phyloP scores from a whole-genome alignment of 2,888 invertebrate genomes.

The Caenorhabditis japonica region DNA sequence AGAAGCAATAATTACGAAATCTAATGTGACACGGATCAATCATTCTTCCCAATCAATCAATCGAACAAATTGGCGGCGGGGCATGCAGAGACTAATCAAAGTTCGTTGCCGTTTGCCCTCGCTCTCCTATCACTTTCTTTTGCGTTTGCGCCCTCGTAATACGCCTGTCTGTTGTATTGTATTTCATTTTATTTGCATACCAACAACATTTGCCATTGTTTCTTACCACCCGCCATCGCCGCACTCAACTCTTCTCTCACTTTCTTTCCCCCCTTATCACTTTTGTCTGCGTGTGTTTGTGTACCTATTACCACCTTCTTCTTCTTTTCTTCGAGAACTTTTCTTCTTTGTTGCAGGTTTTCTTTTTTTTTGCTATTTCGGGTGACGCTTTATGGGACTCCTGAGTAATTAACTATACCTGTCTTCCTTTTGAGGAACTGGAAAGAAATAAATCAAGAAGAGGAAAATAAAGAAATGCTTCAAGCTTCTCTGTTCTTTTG shows the following conservation, averaged over 20 bases:
- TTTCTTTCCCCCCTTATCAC: constrained; percentile 22
- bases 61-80: constrained; percentile 36
- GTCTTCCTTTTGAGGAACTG: no score
- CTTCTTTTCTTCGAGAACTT: not conserved
- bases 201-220: constrained; percentile 44
- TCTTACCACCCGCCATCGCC: constrained; percentile 30
- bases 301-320: constrained; percentile 26
- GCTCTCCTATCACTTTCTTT: constrained; percentile 35
- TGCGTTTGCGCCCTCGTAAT: constrained; percentile 15
- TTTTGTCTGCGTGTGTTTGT: constrained; percentile 18
- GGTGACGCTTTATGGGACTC: no score
- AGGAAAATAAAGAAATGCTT: no score
- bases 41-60: constrained; percentile 44
- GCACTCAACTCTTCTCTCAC: constrained; percentile 18
- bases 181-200: constrained; percentile 8
- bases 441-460: no score
- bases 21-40: constrained; percentile 33
- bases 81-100: constrained; percentile 33
- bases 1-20: constrained; percentile 27
- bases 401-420: no score
- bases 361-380: no score
- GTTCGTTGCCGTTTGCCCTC: constrained; percentile 23
- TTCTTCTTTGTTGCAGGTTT: not conserved
- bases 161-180: constrained; percentile 1
- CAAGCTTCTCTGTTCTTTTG: no score